Percentiles rank a stretch among this genome's conserved stretches.
Conservation (phyloP, 2,797 vertebrate species). For the Scleropages formosus region DNA sequence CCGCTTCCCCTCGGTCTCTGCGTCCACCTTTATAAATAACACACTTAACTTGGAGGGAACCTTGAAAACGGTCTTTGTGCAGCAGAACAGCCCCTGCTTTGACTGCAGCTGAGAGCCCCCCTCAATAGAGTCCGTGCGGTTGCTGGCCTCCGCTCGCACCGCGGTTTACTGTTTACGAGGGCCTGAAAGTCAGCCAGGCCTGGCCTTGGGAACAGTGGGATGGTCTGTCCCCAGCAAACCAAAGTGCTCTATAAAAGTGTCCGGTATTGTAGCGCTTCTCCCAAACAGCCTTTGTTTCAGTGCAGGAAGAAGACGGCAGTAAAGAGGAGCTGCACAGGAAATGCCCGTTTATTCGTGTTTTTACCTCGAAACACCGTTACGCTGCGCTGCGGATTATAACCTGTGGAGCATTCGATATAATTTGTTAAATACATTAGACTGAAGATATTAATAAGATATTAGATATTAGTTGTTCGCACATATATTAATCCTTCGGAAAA, state of each 20-base stretch:
- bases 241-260: constrained; percentile 11
- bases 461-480: too few relatives aligned
- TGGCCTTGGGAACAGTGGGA: not conserved
- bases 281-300: not conserved
- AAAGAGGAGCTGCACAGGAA: not conserved
- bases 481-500: too few relatives aligned
- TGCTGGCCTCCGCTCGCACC: constrained; percentile 10
- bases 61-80: not conserved
- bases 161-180: constrained; percentile 1
- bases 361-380: not conserved
- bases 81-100: constrained; percentile 22
- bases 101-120: constrained; percentile 1
- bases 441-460: too few relatives aligned
- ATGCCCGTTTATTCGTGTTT: not conserved
- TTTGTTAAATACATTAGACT: too few relatives aligned
- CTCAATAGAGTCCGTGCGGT: not conserved
- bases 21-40: not conserved
- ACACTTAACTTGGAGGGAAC: not conserved
- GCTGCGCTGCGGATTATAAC: not conserved
- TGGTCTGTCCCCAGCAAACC: constrained; percentile 3
- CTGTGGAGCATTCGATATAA: too few relatives aligned
- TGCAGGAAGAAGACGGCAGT: not conserved
- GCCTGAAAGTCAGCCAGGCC: constrained; percentile 7
- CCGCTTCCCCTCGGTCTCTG: not conserved
- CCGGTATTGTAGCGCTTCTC: not conserved